phyloP scores from a whole-genome alignment of 2,888 invertebrate species.

The Serrognathus titanus region DNA sequence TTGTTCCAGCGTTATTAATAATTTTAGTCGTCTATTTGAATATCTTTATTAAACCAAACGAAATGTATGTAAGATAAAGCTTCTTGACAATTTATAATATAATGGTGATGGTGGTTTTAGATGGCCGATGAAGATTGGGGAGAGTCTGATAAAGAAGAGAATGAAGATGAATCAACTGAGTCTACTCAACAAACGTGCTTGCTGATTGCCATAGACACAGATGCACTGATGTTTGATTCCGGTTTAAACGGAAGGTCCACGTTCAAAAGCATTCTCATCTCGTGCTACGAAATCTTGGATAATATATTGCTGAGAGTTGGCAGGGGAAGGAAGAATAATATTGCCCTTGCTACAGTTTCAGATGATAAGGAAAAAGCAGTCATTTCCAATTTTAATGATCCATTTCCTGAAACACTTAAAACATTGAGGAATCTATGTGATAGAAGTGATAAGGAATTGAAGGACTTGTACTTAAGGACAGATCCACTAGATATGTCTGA shows the following conservation, averaged over 20 bases:
- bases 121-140: no score
- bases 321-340: slow-evolving; percentile 30
- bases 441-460: slow-evolving; percentile 27
- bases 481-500: slow-evolving; percentile 30
- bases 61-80: no score
- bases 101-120: no score
- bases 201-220: slow-evolving; percentile 37
- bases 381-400: slow-evolving; percentile 29
- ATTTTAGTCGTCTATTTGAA: no score
- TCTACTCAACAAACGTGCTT: slow-evolving; percentile 7
- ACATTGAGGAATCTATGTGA: slow-evolving; percentile 14
- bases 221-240: slow-evolving; percentile 34
- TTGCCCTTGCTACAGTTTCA: slow-evolving; percentile 32
- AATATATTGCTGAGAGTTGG: slow-evolving; percentile 30
- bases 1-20: no score
- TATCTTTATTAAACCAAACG: no score
- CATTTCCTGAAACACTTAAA: slow-evolving; percentile 15
- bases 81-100: no score
- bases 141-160: no score
- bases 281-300: slow-evolving; percentile 33
- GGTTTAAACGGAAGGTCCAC: slow-evolving; percentile 23
- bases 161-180: no score
- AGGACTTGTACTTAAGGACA: slow-evolving; percentile 27
- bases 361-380: slow-evolving; percentile 28
- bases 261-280: slow-evolving; percentile 33